A percentile compares a stretch with the other conserved stretches of the same genome.
Evolutionary conservation across 64 coral and sea anemone genomes (phyloP).

Genomic region (Anthopleura sola): DNA sequence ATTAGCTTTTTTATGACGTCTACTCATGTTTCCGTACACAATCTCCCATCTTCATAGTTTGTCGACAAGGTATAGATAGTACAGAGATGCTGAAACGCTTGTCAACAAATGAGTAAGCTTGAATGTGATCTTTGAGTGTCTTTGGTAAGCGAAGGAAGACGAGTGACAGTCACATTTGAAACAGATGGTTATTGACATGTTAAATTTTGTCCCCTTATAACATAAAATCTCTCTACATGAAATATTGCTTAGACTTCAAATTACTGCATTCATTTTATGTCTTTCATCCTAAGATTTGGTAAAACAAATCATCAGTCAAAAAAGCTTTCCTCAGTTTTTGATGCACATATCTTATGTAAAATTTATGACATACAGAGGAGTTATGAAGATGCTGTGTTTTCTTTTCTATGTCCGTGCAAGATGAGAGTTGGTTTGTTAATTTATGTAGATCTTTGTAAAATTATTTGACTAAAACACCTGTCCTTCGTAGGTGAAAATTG

Average conservation of each 20-base stretch:
- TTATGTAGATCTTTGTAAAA: constrained; percentile 1
- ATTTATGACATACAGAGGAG: not conserved
- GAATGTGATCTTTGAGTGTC: not conserved
- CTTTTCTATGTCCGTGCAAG: not conserved
- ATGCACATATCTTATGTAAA: not conserved
- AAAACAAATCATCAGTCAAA: not conserved
- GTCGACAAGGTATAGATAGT: not conserved
- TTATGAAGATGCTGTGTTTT: not conserved
- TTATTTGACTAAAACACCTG: not conserved
- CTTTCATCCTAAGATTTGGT: not conserved
- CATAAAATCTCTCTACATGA: not conserved
- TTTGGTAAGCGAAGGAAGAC: not conserved
- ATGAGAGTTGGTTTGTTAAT: not conserved
- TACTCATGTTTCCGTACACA: not conserved
- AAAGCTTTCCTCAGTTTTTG: not conserved
- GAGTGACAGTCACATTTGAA: not conserved
- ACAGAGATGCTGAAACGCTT: not conserved
- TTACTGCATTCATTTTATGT: not conserved
- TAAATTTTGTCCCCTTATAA: not conserved
- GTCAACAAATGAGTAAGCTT: not conserved
- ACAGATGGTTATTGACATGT: not conserved
- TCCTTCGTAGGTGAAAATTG: not conserved
- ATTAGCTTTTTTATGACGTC: constrained; percentile 6
- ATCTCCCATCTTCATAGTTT: not conserved
- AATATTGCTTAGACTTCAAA: not conserved